A percentile compares a stretch with the other conserved stretches of the same genome.
Evolutionary conservation across 2,113 vertebrate species (phyloP).

Genomic region (Sander vitreus): DNA sequence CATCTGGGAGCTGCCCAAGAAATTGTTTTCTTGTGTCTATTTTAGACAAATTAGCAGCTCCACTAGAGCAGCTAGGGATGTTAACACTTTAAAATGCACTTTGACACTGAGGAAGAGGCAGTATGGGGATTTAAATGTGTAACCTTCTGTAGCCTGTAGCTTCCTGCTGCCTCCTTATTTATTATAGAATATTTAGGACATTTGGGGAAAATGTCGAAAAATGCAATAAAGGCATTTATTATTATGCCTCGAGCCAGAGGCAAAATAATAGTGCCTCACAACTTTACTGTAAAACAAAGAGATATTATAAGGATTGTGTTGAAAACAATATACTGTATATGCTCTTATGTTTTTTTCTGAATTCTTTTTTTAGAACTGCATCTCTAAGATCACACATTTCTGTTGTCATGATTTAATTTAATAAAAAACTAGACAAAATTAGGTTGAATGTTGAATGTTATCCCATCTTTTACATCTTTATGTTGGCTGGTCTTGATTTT

Average conservation of each 20-base stretch:
- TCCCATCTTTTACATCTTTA: neutral
- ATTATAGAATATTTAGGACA: neutral
- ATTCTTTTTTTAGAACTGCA: neutral
- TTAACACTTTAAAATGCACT: conserved; percentile 66
- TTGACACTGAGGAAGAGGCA: conserved; percentile 27
- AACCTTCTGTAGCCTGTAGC: conserved; percentile 2
- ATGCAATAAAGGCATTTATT: neutral
- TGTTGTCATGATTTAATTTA: neutral
- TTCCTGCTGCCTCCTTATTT: conserved; percentile 1
- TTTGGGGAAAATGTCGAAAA: neutral
- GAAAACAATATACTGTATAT: neutral
- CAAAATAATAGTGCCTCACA: neutral
- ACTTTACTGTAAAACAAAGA: neutral
- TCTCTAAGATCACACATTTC: neutral
- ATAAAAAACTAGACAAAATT: neutral
- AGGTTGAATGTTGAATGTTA: conserved; percentile 9
- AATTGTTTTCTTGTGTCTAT: conserved; percentile 34
- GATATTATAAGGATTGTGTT: neutral
- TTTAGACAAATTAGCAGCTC: conserved; percentile 62
- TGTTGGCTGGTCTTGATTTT: conserved; percentile 15
- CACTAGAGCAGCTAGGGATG: conserved; percentile 46
- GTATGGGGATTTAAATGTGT: neutral
- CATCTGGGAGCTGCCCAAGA: conserved; percentile 36
- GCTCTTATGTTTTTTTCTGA: neutral
- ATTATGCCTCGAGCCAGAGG: neutral